phyloP scores from a whole-genome alignment of 2,113 vertebrate species.

The Grus americana region DNA sequence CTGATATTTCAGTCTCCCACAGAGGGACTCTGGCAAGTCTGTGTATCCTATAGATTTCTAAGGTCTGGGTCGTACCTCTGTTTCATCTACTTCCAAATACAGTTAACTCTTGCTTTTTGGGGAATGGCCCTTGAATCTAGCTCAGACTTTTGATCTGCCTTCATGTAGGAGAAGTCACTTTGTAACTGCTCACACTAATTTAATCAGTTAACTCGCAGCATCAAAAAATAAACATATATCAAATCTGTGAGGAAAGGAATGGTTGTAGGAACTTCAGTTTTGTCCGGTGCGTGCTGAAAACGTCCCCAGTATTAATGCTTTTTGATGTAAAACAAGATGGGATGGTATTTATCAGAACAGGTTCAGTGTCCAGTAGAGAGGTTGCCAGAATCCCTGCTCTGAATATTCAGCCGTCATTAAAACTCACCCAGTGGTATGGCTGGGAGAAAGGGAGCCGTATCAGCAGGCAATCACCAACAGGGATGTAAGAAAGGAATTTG shows the following conservation, averaged over 20 bases:
- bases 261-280: not conserved
- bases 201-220: accelerated
- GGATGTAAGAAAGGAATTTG: not conserved
- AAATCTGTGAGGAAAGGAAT: not conserved
- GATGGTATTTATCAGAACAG: not conserved
- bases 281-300: not conserved
- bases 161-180: not conserved
- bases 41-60: not conserved
- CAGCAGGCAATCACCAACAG: not conserved
- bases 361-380: not conserved
- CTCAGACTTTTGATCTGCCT: not conserved
- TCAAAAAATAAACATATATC: not conserved
- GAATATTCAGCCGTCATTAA: not conserved
- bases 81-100: not conserved
- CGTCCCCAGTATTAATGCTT: not conserved
- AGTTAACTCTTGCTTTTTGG: not conserved
- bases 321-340: not conserved
- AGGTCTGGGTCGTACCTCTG: not conserved
- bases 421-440: not conserved
- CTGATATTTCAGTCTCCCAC: not conserved
- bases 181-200: not conserved
- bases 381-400: not conserved
- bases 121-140: not conserved
- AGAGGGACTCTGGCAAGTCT: not conserved
- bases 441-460: not conserved